phyloP scores from a whole-genome alignment of 2,797 vertebrate species.

The Gallirallus australis region DNA sequence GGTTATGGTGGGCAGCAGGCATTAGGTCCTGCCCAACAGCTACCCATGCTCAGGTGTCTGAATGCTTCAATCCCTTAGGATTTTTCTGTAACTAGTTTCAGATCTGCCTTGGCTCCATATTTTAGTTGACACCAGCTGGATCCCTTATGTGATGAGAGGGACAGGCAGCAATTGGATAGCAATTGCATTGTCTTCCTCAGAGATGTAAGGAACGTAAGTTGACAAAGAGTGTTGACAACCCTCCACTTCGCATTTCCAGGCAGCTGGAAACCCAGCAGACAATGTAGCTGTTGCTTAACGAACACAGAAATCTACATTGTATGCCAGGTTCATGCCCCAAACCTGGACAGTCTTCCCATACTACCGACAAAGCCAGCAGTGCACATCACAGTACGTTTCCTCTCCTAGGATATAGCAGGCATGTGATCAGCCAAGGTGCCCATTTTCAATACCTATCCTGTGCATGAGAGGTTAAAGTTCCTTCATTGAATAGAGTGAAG shows the following conservation, averaged over 20 bases:
- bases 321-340: constrained; percentile 97
- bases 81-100: neutral
- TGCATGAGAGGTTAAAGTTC: neutral
- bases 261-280: constrained; percentile 99
- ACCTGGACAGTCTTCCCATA: constrained; percentile 78
- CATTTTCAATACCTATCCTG: neutral
- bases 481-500: neutral
- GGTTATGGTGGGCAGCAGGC: neutral
- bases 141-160: neutral
- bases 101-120: neutral
- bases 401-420: rapidly evolving
- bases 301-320: constrained; percentile 99
- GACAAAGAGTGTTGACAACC: neutral
- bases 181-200: neutral
- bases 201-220: neutral
- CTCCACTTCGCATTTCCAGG: constrained; percentile 78
- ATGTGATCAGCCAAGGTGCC: neutral
- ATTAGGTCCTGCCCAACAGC: neutral
- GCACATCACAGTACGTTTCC: neutral
- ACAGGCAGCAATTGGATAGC: neutral
- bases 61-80: neutral
- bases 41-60: neutral
- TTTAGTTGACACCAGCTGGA: neutral
- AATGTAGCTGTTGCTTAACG: constrained; percentile 99
- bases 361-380: neutral